Percentiles rank a stretch among this genome's conserved stretches.
Conservation (phyloP, 2,113 vertebrate genomes). For the Tetrax tetrax region DNA sequence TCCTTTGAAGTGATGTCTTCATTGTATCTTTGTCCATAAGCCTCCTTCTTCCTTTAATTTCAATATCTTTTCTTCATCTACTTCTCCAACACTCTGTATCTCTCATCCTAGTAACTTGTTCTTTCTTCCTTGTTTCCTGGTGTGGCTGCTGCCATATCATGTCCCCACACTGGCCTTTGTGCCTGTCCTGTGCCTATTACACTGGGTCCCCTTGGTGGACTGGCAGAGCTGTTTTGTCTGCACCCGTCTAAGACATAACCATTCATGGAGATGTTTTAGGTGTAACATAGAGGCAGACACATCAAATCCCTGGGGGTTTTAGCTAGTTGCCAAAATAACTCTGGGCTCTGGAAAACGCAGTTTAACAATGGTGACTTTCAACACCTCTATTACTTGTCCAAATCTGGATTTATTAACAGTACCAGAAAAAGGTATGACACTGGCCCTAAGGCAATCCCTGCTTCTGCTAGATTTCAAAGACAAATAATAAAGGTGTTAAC, state of each 20-base stretch:
- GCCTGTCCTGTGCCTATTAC: neutral
- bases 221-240: neutral
- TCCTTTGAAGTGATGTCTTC: neutral
- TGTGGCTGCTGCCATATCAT: neutral
- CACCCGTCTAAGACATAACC: neutral
- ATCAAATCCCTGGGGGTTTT: neutral
- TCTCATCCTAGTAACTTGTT: neutral
- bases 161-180: neutral
- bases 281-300: neutral
- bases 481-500: slow-evolving; percentile 41
- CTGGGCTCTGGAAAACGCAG: neutral
- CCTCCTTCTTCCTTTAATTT: neutral
- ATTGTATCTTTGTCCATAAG: neutral
- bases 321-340: slow-evolving; percentile 2
- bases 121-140: neutral
- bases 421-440: neutral
- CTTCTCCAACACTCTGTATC: neutral
- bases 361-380: slow-evolving; percentile 13
- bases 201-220: neutral
- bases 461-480: slow-evolving; percentile 20
- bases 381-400: neutral
- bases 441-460: neutral
- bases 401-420: slow-evolving; percentile 18
- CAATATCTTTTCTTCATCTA: neutral
- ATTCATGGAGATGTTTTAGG: neutral